These are phyloP conservation scores for Corythornis cristatus DNA, from an alignment of 2,113 vertebrate species.

Conservation along the genomic window DNA sequence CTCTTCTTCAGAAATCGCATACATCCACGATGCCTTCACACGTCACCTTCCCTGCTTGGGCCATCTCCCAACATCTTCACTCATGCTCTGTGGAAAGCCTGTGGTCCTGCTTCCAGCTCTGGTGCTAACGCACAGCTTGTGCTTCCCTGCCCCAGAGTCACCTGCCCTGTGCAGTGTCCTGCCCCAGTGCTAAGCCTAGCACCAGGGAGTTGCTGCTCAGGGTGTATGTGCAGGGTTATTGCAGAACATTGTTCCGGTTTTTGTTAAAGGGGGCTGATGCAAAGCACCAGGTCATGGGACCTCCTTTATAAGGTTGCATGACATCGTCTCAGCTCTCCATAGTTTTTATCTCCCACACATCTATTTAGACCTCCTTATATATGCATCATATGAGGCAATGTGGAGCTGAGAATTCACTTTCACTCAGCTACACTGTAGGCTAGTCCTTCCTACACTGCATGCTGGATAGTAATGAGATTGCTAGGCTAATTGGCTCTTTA, in stretches of 20 bases:
- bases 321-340: not conserved
- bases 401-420: not conserved
- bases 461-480: constrained; percentile 29
- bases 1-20: not conserved
- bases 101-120: not conserved
- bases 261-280: not conserved
- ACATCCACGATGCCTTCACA: not conserved
- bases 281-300: rapidly evolving
- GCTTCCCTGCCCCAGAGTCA: not conserved
- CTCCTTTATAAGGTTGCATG: not conserved
- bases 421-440: not conserved
- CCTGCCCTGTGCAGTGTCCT: rapidly evolving
- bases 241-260: rapidly evolving
- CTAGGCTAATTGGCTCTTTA: constrained; percentile 51
- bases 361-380: not conserved
- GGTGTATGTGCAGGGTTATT: rapidly evolving
- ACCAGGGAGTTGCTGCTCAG: rapidly evolving
- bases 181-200: not conserved
- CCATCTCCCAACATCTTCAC: not conserved
- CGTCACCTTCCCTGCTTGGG: not conserved
- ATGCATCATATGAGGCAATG: not conserved
- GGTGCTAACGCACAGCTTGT: not conserved
- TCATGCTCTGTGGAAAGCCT: not conserved
- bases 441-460: not conserved
- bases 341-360: not conserved